Conservation (phyloP, 2,888 invertebrate genomes). For the Ochropleura leucogaster region DNA sequence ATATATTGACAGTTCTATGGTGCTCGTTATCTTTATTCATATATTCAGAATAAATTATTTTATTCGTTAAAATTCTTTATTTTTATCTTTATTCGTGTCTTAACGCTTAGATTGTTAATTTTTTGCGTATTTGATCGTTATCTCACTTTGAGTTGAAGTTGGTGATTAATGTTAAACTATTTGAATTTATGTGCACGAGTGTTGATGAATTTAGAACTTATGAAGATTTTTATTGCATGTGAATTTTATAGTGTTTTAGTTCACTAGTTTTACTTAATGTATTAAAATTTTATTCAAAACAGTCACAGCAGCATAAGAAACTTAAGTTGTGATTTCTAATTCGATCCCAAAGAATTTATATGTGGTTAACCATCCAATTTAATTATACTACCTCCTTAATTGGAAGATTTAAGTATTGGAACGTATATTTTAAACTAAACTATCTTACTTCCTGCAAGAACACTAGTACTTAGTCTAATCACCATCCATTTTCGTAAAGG, state of each 20-base stretch:
- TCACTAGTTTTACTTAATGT: neutral
- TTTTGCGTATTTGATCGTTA: conserved; percentile 5
- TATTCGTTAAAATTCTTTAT: conserved; percentile 29
- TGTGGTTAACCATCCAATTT: conserved; percentile 10
- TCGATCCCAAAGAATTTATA: conserved; percentile 14
- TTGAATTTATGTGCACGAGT: neutral
- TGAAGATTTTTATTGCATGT: neutral
- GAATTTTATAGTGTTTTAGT: neutral
- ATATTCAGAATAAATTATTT: conserved; percentile 25
- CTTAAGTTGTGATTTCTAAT: neutral
- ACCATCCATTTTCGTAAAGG: conserved; percentile 56
- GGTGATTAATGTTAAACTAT: neutral
- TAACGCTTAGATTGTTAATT: conserved; percentile 5
- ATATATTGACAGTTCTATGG: conserved; percentile 12
- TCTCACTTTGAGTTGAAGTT: conserved; percentile 4
- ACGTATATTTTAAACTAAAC: conserved; percentile 35
- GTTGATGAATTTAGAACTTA: neutral
- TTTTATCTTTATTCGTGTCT: conserved; percentile 1
- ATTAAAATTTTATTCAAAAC: neutral
- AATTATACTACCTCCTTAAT: conserved; percentile 36
- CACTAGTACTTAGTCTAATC: conserved; percentile 50
- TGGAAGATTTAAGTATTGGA: conserved; percentile 23
- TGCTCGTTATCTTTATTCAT: conserved; percentile 32
- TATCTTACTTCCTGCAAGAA: conserved; percentile 38
- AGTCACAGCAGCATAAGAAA: neutral